phyloP scores from a whole-genome alignment of 1,140 invertebrate species.

The Brachionus sp. region DNA sequence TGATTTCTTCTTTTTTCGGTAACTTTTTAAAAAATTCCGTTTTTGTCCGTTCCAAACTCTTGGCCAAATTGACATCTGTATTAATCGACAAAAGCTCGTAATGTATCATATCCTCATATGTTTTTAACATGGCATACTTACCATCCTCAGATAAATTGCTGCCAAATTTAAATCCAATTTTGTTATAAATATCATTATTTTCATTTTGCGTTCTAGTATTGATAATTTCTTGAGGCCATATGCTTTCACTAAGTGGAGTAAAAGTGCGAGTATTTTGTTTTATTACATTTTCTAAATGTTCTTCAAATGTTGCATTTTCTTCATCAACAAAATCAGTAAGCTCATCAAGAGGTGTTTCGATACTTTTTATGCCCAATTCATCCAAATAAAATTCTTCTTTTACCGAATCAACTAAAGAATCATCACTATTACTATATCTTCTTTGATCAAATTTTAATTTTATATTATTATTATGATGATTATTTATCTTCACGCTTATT shows the following conservation, averaged over 20 bases:
- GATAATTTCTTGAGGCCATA: not conserved
- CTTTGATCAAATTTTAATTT: not conserved
- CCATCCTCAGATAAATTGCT: constrained; percentile 30
- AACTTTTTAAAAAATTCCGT: constrained; percentile 21
- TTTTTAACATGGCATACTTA: constrained; percentile 37
- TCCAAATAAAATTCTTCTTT: not conserved
- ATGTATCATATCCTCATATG: constrained; percentile 26
- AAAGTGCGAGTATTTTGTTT: not conserved
- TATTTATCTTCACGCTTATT: not conserved
- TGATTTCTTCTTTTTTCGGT: not conserved
- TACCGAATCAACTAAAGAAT: not conserved
- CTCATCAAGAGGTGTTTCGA: not conserved
- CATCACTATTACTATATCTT: not conserved
- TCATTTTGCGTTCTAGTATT: not conserved
- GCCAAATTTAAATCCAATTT: constrained; percentile 29
- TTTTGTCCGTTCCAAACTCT: constrained; percentile 4
- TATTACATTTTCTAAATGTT: not conserved
- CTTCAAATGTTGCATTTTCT: constrained; percentile 18
- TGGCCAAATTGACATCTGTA: not conserved
- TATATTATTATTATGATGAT: not conserved
- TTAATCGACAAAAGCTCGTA: not conserved
- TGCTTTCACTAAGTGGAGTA: constrained; percentile 6
- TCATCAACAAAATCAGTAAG: not conserved
- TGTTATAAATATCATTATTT: not conserved
- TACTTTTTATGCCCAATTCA: not conserved